Percentiles rank a stretch among this genome's conserved stretches.
These are phyloP conservation scores for Protomyctophum bolini DNA, from an alignment of 2,113 vertebrate genomes.

Conservation along the genomic window DNA sequence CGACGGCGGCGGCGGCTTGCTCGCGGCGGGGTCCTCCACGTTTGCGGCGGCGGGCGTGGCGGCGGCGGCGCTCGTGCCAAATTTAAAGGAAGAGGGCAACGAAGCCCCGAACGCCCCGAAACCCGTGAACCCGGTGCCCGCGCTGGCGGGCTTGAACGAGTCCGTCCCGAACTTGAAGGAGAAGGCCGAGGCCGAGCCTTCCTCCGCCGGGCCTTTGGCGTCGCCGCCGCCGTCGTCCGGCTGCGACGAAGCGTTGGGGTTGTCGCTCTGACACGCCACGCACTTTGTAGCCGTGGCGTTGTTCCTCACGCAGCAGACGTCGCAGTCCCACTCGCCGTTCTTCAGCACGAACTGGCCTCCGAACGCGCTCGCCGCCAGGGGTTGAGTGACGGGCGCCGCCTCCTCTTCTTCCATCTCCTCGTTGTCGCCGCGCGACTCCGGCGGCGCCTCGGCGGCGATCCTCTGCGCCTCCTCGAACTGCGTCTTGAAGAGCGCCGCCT, in stretches of 20 bases:
- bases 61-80: conserved; percentile 61
- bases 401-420: conserved; percentile 42
- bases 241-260: conserved; percentile 63
- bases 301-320: conserved; percentile 82
- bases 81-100: conserved; percentile 74
- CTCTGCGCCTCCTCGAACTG: conserved; percentile 93
- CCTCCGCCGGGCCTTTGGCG: conserved; percentile 42
- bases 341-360: conserved; percentile 81
- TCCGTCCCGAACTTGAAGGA: conserved; percentile 80
- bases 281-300: conserved; percentile 72
- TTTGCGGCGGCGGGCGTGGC: conserved; percentile 18
- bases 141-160: conserved; percentile 46
- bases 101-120: conserved; percentile 73
- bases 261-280: conserved; percentile 77
- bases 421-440: conserved; percentile 35
- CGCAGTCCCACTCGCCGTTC: conserved; percentile 87
- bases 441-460: conserved; percentile 65
- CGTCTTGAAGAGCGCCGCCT: conserved; percentile 91
- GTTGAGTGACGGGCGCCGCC: not conserved
- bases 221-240: conserved; percentile 46
- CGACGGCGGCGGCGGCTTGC: no score
- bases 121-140: conserved; percentile 54
- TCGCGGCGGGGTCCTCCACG: no score
- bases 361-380: conserved; percentile 43
- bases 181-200: conserved; percentile 31